Percentiles rank a stretch among this genome's conserved stretches.
These are phyloP conservation scores for Bos javanicus DNA, from an alignment of 2,113 vertebrate species.

Conservation along the genomic window DNA sequence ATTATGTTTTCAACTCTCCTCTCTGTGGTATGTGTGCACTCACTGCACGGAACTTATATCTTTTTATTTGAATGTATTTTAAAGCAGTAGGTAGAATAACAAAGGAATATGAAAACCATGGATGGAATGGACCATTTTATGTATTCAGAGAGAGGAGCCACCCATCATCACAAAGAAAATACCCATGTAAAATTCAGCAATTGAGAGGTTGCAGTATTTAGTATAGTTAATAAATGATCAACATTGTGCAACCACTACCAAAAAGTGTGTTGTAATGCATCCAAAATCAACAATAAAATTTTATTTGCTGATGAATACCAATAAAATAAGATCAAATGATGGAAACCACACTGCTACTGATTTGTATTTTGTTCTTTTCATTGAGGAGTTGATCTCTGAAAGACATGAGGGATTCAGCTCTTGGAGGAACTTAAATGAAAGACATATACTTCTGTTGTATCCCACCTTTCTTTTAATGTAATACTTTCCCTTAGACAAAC, in stretches of 20 bases:
- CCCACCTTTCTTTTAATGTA: neutral
- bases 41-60: conserved; percentile 75
- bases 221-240: conserved; percentile 57
- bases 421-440: neutral
- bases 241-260: conserved; percentile 59
- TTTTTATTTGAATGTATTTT: conserved; percentile 90
- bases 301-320: conserved; percentile 75
- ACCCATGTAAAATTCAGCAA: conserved; percentile 48
- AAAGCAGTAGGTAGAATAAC: conserved; percentile 79
- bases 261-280: conserved; percentile 69
- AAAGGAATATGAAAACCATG: conserved; percentile 57
- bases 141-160: conserved; percentile 64
- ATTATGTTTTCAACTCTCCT: conserved; percentile 65
- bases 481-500: neutral
- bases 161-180: conserved; percentile 59
- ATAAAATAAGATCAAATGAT: conserved; percentile 78
- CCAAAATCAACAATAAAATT: conserved; percentile 63
- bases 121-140: conserved; percentile 70
- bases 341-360: neutral
- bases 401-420: neutral
- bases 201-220: conserved; percentile 51
- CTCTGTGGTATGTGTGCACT: conserved; percentile 75
- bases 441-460: neutral
- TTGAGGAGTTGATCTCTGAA: neutral
- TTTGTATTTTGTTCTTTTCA: neutral